Evolutionary conservation across 2,113 vertebrate genomes (phyloP).

Genomic region (Boulengeromyrus knoepffleri): DNA sequence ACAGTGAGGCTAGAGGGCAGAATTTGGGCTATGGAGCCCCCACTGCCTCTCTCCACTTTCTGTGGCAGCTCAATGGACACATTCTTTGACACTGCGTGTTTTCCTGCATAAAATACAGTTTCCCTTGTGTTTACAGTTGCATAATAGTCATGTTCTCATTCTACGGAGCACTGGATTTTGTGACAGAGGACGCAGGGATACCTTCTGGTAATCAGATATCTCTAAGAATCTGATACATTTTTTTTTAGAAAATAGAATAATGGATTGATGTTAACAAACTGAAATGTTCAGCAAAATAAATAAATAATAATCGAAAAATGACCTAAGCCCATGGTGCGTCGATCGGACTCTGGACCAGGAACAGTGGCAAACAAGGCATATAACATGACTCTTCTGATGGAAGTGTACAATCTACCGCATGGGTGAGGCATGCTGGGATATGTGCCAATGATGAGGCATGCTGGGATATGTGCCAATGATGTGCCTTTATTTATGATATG

Average conservation of each 20-base stretch:
- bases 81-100: background rate
- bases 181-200: background rate
- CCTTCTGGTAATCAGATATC: background rate
- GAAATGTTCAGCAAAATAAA: background rate
- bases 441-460: background rate
- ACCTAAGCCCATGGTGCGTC: background rate
- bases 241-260: background rate
- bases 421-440: background rate
- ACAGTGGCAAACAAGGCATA: background rate
- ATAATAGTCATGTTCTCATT: background rate
- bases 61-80: background rate
- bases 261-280: background rate
- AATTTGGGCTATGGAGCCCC: background rate
- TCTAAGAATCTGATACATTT: background rate
- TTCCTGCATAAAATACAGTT: constrained; percentile 2
- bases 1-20: constrained; percentile 8
- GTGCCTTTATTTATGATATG: background rate
- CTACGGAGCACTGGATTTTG: too few relatives aligned
- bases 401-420: background rate
- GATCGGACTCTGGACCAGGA: background rate
- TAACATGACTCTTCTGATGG: background rate
- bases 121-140: background rate
- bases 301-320: background rate
- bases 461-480: background rate
- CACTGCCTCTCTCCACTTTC: background rate